A percentile compares a stretch with the other conserved stretches of the same genome.
Evolutionary conservation across 2,113 vertebrate genomes (phyloP).

Genomic region (Daubentonia madagascariensis): DNA sequence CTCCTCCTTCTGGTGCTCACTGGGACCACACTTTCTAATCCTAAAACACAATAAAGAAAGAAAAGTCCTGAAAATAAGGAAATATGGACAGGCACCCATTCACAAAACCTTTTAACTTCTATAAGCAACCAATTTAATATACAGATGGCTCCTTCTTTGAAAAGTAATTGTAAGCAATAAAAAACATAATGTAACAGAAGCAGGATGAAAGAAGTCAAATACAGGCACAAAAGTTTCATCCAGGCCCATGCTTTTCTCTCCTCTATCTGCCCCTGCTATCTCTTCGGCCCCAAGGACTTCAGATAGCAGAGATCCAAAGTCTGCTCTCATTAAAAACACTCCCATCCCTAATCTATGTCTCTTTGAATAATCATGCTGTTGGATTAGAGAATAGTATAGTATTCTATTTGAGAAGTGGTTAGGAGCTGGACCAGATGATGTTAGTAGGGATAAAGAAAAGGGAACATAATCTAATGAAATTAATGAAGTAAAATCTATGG

Average conservation of each 20-base stretch:
- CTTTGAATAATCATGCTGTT: neutral
- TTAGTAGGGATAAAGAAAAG: neutral
- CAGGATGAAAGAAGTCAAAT: neutral
- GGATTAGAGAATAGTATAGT: neutral
- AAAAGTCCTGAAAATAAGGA: neutral
- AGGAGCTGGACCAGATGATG: neutral
- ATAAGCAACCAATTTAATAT: neutral
- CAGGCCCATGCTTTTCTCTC: neutral
- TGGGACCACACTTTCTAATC: neutral
- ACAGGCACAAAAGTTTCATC: neutral
- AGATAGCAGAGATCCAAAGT: neutral
- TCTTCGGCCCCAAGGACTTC: neutral
- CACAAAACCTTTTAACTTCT: neutral
- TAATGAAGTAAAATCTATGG: neutral
- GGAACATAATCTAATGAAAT: neutral
- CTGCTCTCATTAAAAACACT: neutral
- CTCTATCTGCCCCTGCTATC: neutral
- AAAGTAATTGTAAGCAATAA: neutral
- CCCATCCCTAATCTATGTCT: neutral
- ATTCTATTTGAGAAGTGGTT: neutral
- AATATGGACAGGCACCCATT: neutral
- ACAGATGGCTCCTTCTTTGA: neutral
- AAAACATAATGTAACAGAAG: neutral
- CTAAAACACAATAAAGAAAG: neutral
- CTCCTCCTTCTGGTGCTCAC: neutral